A percentile compares a stretch with the other conserved stretches of the same genome.
Evolutionary conservation across 1,140 invertebrate species (phyloP).

Genomic region (Drosophila athabasca): DNA sequence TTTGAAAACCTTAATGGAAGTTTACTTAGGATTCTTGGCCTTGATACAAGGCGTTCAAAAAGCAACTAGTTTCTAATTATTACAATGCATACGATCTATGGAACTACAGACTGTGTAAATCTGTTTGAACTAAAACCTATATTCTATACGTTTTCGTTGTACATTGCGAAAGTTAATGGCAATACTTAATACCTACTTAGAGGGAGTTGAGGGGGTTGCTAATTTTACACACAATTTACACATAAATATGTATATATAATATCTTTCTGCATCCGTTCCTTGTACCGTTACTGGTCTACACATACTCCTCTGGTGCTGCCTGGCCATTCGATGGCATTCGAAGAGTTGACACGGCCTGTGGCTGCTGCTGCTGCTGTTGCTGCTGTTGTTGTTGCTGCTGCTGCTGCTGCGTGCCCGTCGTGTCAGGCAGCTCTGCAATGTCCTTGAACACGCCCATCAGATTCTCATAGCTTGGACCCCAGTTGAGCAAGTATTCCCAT

Average conservation of each 20-base stretch:
- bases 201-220: neutral
- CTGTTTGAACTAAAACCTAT: neutral
- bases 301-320: conserved; percentile 92
- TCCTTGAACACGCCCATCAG: conserved; percentile 98
- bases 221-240: conserved; percentile 63
- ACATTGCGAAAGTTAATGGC: conserved; percentile 74
- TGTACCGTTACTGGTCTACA: conserved; percentile 84
- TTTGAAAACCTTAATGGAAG: conserved; percentile 25
- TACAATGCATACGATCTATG: neutral
- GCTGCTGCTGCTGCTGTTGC: conserved; percentile 30
- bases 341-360: conserved; percentile 84
- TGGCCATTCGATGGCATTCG: conserved; percentile 88
- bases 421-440: conserved; percentile 96
- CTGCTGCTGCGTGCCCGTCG: conserved; percentile 84
- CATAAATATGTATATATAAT: conserved; percentile 3
- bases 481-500: conserved; percentile 97
- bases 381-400: conserved; percentile 44
- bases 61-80: conserved; percentile 27
- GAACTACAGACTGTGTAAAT: neutral
- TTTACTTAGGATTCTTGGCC: conserved; percentile 70
- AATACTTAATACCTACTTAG: conserved; percentile 50
- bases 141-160: conserved; percentile 59
- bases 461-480: conserved; percentile 97
- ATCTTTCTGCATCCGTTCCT: conserved; percentile 17
- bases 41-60: conserved; percentile 81